Evolutionary conservation across 2,888 invertebrate genomes (phyloP), one percentile per base, ranked within the genome.

Genomic region (Cantharis flavilabris): DNA sequence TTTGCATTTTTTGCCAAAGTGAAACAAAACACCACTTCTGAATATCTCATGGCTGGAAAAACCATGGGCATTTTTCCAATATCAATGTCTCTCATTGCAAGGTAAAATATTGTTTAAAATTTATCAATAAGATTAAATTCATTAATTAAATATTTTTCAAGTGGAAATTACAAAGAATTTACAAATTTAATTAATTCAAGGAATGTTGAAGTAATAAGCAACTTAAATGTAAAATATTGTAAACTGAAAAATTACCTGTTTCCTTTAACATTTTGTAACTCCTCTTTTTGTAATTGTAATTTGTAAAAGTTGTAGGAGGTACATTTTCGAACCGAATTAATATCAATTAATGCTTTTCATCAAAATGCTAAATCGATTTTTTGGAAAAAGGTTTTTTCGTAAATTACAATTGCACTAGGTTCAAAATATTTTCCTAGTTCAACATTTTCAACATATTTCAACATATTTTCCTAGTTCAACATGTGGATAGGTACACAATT

Each of bases 11-110:
- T 92, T 84, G 92, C 94, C 0, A 89, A 90, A 79, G 90, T 91
- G 83, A 93, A 92, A 83, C 92, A 92, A 81, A 92, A 94, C 83
- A 93, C 93, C 0, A 93, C 94, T 0, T 87, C 91, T 18, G 94
- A 94, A 83, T 94, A 94, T 83, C 89, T 94, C 75, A 92, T 94
- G 90, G 94, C 94, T 7, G 94, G 94, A 20, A 93, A 94, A 84
- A 93, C 91, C 9, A 94, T 94, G 94, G 93, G 94, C n/a, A 92
- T 94, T 82, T 92, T 94, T 82, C 94, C 94, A 0, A 94, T 94
- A 84, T 93, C 94, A 71, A 94, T 94, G 93, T 94, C 94, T 13
- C 88, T 94, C 76, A 93, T 94, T 81, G 94, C 94, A 83, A 94
- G 94, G 94, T 94, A 91, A 49, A 16, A 49, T n/a, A 7, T 7